Percentiles rank a stretch among this genome's conserved stretches.
Conservation (phyloP, 92 coral and sea anemone species). For the Parazoanthus swiftii region DNA sequence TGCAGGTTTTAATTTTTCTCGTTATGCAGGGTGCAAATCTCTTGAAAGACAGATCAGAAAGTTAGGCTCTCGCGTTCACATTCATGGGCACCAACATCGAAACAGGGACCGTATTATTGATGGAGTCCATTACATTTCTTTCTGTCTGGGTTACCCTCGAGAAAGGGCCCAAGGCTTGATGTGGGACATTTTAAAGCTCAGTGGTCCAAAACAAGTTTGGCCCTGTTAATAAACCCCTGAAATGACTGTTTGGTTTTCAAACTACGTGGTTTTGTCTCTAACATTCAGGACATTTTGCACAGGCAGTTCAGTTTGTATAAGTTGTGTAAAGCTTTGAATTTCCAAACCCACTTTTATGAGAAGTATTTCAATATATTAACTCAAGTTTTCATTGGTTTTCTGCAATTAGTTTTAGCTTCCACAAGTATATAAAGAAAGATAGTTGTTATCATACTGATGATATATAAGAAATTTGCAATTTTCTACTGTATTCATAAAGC, state of each 20-base stretch:
- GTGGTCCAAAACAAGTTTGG: slow-evolving; percentile 73
- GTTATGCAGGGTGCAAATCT: slow-evolving; percentile 72
- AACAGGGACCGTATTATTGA: slow-evolving; percentile 77
- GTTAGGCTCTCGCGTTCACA: slow-evolving; percentile 63
- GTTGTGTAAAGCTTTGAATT: neutral
- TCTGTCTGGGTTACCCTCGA: slow-evolving; percentile 76
- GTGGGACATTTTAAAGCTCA: slow-evolving; percentile 60
- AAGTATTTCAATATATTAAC: too few relatives aligned
- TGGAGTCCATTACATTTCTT: slow-evolving; percentile 71
- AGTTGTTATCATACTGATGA: neutral
- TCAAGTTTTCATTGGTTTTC: too few relatives aligned
- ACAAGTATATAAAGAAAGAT: neutral
- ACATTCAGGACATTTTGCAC: too few relatives aligned
- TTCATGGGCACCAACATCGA: slow-evolving; percentile 81
- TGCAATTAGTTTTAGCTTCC: neutral
- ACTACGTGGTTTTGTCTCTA: too few relatives aligned
- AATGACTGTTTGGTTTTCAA: neutral
- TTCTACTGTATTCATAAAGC: too few relatives aligned
- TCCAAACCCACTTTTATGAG: too few relatives aligned
- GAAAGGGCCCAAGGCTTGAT: slow-evolving; percentile 78
- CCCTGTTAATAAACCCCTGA: slow-evolving; percentile 25
- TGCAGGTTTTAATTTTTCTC: slow-evolving; percentile 68
- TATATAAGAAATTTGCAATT: too few relatives aligned
- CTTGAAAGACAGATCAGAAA: slow-evolving; percentile 68
- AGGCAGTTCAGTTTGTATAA: neutral